Conservation (phyloP, 2,888 invertebrate species). For the Polyommatus iphigenia region DNA sequence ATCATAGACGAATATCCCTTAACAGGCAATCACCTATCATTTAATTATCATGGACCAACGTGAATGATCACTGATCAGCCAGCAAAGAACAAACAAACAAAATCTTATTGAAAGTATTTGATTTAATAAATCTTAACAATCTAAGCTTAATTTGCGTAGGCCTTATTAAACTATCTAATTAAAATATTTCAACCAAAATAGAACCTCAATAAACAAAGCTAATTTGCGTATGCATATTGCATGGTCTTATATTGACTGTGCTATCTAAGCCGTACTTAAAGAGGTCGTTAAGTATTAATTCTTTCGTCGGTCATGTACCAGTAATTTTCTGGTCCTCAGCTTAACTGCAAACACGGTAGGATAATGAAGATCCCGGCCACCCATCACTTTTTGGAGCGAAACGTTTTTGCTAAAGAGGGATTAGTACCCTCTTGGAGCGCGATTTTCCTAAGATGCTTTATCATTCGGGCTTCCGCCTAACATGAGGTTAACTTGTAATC, state of each 20-base stretch:
- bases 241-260: background rate
- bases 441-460: conserved; percentile 79
- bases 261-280: background rate
- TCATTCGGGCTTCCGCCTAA: conserved; percentile 78
- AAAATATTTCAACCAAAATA: background rate
- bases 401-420: conserved; percentile 81
- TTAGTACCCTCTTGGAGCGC: conserved; percentile 76
- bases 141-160: background rate
- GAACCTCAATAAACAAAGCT: background rate
- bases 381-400: conserved; percentile 79
- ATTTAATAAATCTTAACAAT: background rate
- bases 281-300: conserved; percentile 33
- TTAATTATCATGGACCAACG: too few relatives aligned
- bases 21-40: too few relatives aligned
- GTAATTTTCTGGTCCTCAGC: conserved; percentile 73
- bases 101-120: too few relatives aligned
- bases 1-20: too few relatives aligned
- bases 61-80: too few relatives aligned
- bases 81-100: too few relatives aligned
- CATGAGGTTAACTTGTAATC: conserved; percentile 81
- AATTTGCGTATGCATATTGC: background rate
- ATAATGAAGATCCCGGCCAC: conserved; percentile 77
- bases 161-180: too few relatives aligned
- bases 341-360: conserved; percentile 75
- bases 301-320: conserved; percentile 37